Evolutionary conservation across 1,140 invertebrate genomes (phyloP).

Genomic region (Paraescarpia echinospica): DNA sequence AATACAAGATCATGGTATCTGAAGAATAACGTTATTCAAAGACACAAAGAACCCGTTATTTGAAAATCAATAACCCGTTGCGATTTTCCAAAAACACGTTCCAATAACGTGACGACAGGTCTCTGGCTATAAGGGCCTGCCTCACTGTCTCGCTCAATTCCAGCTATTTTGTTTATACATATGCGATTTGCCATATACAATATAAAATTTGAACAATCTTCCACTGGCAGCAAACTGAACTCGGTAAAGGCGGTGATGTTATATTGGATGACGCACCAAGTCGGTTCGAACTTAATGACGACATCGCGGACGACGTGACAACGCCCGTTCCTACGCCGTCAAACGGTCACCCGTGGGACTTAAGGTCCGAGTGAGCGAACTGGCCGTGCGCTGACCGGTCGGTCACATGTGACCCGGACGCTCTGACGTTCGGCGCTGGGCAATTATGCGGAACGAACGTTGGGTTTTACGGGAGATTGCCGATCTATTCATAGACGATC

Average conservation of each 20-base stretch:
- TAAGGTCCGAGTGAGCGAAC: conserved; percentile 4
- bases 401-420: not conserved
- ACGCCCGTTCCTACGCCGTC: not conserved
- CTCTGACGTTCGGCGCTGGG: not conserved
- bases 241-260: not conserved
- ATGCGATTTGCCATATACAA: no score
- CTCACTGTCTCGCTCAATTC: no score
- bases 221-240: no score
- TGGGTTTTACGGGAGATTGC: not conserved
- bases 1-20: no score
- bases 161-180: no score
- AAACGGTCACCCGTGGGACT: not conserved
- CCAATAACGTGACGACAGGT: no score
- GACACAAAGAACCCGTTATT: no score
- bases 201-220: no score
- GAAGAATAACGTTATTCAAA: no score
- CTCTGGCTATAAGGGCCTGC: no score
- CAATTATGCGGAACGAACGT: not conserved
- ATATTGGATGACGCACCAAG: not conserved
- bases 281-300: not conserved
- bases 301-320: not conserved
- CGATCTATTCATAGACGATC: not conserved
- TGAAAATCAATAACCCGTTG: no score
- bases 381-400: not conserved
- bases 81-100: no score